Evolutionary conservation across 2,113 vertebrate species (phyloP).

Genomic region (Podarcis raffonei): DNA sequence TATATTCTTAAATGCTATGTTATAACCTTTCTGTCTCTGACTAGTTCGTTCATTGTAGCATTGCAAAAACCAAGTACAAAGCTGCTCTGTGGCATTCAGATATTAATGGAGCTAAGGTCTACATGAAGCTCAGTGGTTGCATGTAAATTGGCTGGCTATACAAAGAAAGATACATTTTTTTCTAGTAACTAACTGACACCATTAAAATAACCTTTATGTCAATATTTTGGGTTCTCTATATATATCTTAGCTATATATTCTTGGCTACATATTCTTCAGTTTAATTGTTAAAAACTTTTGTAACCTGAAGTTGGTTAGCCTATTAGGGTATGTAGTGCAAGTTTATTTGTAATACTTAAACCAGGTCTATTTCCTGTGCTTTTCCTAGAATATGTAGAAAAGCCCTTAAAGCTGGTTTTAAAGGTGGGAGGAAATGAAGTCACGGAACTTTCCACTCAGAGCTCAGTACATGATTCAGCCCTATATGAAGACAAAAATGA

Average conservation of each 20-base stretch:
- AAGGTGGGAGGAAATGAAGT: conserved; percentile 95
- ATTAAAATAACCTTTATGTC: background rate
- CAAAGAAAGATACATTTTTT: background rate
- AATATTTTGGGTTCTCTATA: background rate
- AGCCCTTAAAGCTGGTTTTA: conserved; percentile 93
- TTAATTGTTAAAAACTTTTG: background rate
- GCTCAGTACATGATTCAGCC: conserved; percentile 82
- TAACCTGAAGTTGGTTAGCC: background rate
- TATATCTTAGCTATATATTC: background rate
- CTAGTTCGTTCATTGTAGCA: too few relatives aligned
- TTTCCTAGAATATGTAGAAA: conserved; percentile 79
- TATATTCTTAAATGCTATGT: too few relatives aligned
- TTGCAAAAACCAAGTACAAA: too few relatives aligned
- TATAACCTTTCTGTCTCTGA: too few relatives aligned
- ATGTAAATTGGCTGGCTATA: background rate
- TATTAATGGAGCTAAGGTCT: background rate
- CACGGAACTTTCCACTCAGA: conserved; percentile 88
- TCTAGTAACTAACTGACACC: background rate
- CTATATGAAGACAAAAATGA: conserved; percentile 83
- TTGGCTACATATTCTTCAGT: background rate
- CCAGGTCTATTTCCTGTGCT: background rate
- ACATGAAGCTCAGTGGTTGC: background rate
- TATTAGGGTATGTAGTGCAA: background rate
- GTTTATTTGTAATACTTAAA: background rate
- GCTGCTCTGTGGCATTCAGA: background rate